A percentile compares a stretch with the other conserved stretches of the same genome.
These are phyloP conservation scores for Amblyopsis rosae DNA, from an alignment of 2,113 vertebrate species.

Conservation along the genomic window DNA sequence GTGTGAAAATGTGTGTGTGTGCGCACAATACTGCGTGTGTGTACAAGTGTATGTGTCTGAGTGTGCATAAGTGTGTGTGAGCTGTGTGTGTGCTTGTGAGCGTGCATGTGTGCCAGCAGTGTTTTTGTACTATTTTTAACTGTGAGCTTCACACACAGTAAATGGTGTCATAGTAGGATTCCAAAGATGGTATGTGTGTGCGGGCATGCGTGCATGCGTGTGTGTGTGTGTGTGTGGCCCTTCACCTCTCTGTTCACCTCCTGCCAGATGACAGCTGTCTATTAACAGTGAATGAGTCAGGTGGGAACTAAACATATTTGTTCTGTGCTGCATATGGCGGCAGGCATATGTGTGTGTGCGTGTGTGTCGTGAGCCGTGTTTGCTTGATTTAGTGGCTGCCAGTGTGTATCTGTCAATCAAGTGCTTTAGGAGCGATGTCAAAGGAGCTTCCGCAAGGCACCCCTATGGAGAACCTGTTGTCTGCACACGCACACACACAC, in stretches of 20 bases:
- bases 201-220: background rate
- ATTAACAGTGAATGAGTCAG: conserved; percentile 5
- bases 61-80: conserved; percentile 3
- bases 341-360: background rate
- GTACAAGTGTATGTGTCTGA: conserved; percentile 2
- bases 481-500: background rate
- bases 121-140: background rate
- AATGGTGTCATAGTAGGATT: background rate
- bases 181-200: background rate
- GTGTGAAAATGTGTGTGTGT: conserved; percentile 19
- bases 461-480: background rate
- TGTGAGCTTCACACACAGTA: no score
- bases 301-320: background rate
- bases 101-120: background rate
- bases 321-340: background rate
- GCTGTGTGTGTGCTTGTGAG: conserved; percentile 7
- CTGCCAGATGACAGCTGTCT: background rate
- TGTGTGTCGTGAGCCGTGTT: background rate
- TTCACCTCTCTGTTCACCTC: background rate
- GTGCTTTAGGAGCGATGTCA: background rate
- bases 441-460: background rate
- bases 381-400: conserved; percentile 8
- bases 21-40: background rate
- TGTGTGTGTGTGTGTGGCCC: background rate
- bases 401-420: conserved; percentile 22